Evolutionary conservation across 2,888 invertebrate genomes (phyloP), one percentile per base, ranked within the genome.

Genomic region (Mimachlamys varia): DNA sequence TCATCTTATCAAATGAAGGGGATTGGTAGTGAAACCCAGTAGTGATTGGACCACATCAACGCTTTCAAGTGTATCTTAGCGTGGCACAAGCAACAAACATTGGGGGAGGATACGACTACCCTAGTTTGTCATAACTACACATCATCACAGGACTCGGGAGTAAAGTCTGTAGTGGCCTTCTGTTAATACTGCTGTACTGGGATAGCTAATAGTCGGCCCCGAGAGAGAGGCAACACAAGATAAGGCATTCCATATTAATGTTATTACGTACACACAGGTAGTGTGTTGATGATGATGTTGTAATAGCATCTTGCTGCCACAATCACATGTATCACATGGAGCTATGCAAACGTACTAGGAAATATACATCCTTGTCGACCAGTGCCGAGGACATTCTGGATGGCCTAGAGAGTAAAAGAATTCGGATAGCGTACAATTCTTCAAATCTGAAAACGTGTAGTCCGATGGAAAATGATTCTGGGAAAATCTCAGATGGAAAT

Each of bases 1-100:
- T 76, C 76, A 76, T 76, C 76, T 76, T 76, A 76, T 76, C 76
- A 76, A 76, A 76, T 76, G 76, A 76, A 76, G 76, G 76, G 76
- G 76, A 76, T 76, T 76, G 76, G 76, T 76, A 76, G 76, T 13
- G 76, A 12, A 76, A 76, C 76, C 76, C 4, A 33, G 76, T 76
- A 76, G 76, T 76, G 76, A 76, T 76, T 76, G 76, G 76, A 76
- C 76, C 76, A 76, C 27, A 76, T 76, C 76, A 76, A 76, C 76
- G 76, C 76, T 76, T 76, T 76, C 76, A 76, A 76, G 76, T 76
- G 76, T 76, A 76, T 76, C 76, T 76, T 76, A 76, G 76, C 76
- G 76, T 76, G 76, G 76, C 76, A 76, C 76, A 33, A 76, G 76
- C 76, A 76, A 76, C 76, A 76, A 76, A 76, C 76, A 76, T 76